Conservation (phyloP, 2,888 invertebrate genomes). For the Stegana nigrithorax region DNA sequence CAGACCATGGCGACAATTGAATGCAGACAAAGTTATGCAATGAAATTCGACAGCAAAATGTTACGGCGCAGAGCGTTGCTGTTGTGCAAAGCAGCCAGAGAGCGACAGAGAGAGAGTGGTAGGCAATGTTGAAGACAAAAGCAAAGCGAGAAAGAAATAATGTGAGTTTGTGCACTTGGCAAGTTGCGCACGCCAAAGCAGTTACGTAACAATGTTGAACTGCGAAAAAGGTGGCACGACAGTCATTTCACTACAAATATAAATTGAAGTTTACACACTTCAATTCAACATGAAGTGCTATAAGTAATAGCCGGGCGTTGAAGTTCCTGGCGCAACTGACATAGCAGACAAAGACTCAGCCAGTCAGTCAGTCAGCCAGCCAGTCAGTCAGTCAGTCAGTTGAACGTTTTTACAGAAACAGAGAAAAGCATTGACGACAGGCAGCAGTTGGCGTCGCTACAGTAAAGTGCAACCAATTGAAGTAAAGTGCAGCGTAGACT, state of each 20-base stretch:
- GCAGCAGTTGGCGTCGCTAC: too few species aligned
- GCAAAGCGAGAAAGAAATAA: too few species aligned
- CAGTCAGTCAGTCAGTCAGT: too few species aligned
- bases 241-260: conserved; percentile 8
- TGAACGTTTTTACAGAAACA: too few species aligned
- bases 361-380: too few species aligned
- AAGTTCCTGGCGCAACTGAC: background rate
- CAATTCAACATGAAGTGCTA: conserved; percentile 11
- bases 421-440: too few species aligned
- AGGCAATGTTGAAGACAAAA: too few species aligned
- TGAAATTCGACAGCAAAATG: background rate
- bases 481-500: conserved; percentile 6
- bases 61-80: background rate
- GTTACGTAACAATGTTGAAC: background rate
- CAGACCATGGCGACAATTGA: background rate
- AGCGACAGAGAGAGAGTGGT: too few species aligned
- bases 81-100: too few species aligned
- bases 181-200: background rate
- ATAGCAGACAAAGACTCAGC: background rate
- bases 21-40: background rate
- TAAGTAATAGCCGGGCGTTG: background rate
- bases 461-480: conserved; percentile 7
- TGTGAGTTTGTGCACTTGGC: background rate
- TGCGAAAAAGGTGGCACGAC: background rate
- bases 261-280: conserved; percentile 15